Evolutionary conservation across 2,113 vertebrate species (phyloP), one percentile per base, ranked within the genome.

Genomic region (Grantiella picta): DNA sequence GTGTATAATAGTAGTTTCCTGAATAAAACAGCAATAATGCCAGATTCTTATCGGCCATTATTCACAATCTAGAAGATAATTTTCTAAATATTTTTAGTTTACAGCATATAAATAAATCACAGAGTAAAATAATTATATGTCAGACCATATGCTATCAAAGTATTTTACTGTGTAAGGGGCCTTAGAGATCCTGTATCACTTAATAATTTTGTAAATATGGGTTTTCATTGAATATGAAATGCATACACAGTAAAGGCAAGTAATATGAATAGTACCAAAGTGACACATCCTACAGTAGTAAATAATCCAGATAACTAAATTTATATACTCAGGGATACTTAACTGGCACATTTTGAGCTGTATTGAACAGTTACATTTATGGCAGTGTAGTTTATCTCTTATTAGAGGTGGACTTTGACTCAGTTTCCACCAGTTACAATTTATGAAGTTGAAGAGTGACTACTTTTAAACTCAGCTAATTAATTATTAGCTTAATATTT

Each of bases 11-110:
- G 36, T 35, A 82, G 27, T 80, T 93, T 91, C 45, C 54, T 70
- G 79, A 89, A 70, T 78, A 86, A 88, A 95, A 83, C 10, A 79
- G 50, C 54, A 77, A 10, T 78, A 66, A 61, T 71, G 38, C 27
- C 31, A 89, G 40, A 83, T 90, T 83, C 71, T 60, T 77, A 17
- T 8, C 66, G 52, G 60, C 54, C 50, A n/a, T 85, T 94, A 87
- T 54, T 94, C 75, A 83, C 60, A 78, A 63, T 77, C 77, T 52
- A 73, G 54, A 82, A 60, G 79, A 81, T 76, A 88, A 31, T 28
- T 81, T 94, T 76, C 68, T 60, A 92, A 96, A 78, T 70, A 68
- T 83, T 90, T 95, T 86, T 52, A 28, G 17, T 89, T 89, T 80
- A 40, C 28, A 69, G 36, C 33, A 61, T 90, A 49, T 17, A 75